Conservation (phyloP, 2,888 invertebrate genomes). For the Epinotia bilunana region DNA sequence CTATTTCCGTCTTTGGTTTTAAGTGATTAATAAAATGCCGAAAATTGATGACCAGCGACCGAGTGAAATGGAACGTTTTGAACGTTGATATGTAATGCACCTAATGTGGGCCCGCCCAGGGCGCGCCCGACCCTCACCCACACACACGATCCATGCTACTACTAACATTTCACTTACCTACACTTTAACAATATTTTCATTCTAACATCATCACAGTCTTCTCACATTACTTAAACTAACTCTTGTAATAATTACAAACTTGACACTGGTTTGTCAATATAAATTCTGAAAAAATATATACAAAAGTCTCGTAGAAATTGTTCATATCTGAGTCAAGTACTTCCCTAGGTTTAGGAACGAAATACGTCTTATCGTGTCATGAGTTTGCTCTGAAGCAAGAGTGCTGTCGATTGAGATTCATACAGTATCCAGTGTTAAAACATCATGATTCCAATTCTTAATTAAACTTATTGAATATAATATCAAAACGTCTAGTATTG, state of each 20-base stretch:
- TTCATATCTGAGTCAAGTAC: constrained; percentile 44
- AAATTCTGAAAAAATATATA: constrained; percentile 46
- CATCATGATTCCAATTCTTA: constrained; percentile 39
- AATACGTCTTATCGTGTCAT: constrained; percentile 47
- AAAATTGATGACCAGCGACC: constrained; percentile 34
- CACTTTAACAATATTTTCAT: constrained; percentile 64
- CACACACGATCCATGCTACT: constrained; percentile 50
- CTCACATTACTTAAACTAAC: constrained; percentile 73
- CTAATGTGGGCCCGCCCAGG: constrained; percentile 47
- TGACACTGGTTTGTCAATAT: constrained; percentile 47
- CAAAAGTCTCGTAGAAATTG: constrained; percentile 47
- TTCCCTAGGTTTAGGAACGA: constrained; percentile 46
- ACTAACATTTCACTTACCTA: constrained; percentile 61
- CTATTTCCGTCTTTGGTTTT: constrained; percentile 39
- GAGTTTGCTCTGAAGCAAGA: constrained; percentile 41
- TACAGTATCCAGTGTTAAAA: constrained; percentile 36
- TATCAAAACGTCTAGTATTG: constrained; percentile 45
- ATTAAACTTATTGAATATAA: constrained; percentile 33
- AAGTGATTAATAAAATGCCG: constrained; percentile 28
- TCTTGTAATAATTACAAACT: constrained; percentile 51
- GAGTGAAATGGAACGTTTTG: constrained; percentile 53
- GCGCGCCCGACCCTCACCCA: constrained; percentile 51
- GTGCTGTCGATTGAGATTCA: constrained; percentile 39
- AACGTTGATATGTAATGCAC: constrained; percentile 64
- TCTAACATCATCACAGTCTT: constrained; percentile 82